phyloP scores from a whole-genome alignment of 2,888 invertebrate genomes.

The Tachystola acroxantha region DNA sequence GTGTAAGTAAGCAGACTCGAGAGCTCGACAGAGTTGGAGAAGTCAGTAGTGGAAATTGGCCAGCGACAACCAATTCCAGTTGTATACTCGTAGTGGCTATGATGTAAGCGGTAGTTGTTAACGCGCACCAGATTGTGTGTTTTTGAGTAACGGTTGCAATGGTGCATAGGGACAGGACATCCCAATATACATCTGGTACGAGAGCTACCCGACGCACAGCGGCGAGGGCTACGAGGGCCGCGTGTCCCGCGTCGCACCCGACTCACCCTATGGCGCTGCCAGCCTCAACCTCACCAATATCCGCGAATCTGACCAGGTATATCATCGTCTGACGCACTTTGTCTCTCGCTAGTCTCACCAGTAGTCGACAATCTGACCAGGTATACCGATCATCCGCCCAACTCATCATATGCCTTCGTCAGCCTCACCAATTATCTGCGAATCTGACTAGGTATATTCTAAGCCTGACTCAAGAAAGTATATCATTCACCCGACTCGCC shows the following conservation, averaged over 20 bases:
- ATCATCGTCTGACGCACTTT: too few relatives aligned
- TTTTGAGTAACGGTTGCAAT: conserved; percentile 8
- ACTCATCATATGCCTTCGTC: too few relatives aligned
- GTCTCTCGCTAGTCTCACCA: too few relatives aligned
- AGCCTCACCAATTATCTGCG: too few relatives aligned
- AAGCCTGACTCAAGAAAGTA: too few relatives aligned
- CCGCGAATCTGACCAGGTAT: conserved; percentile 90
- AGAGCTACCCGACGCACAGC: conserved; percentile 97
- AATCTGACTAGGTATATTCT: too few relatives aligned
- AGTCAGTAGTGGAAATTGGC: conserved; percentile 6
- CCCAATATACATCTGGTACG: conserved; percentile 99
- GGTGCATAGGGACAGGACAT: conserved; percentile 91
- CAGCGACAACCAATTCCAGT: not conserved
- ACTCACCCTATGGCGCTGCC: conserved; percentile 93
- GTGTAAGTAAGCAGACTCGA: conserved; percentile 7
- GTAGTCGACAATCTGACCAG: too few relatives aligned
- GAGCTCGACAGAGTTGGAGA: conserved; percentile 9
- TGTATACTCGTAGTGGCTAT: not conserved
- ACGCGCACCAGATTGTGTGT: conserved; percentile 9
- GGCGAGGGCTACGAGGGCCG: conserved; percentile 96
- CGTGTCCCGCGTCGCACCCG: conserved; percentile 92
- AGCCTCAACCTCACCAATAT: conserved; percentile 97
- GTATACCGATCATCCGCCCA: too few relatives aligned
- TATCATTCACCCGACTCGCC: too few relatives aligned
- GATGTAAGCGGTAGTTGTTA: conserved; percentile 5